Evolutionary conservation across 2,113 vertebrate genomes (phyloP), one percentile per base, ranked within the genome.

Genomic region (Toxotes chatareus): DNA sequence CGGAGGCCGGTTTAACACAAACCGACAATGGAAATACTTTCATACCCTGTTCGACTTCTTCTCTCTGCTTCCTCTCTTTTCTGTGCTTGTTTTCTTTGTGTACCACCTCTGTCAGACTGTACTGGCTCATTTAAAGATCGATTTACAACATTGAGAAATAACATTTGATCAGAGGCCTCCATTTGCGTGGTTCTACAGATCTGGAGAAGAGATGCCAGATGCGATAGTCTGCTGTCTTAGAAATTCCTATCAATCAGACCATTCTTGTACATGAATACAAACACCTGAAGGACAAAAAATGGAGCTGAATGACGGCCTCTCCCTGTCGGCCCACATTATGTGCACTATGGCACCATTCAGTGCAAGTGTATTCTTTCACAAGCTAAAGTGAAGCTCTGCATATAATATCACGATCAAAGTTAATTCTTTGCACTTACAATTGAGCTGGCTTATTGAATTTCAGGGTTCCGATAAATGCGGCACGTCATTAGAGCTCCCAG

Each of bases 11-110:
- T 86, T 91, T 82, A 86, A 90, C 88, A 87, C 87, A 90, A 93
- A 92, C 90, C 72, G 85, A 89, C 92, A 89, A 87, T 88, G 91
- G 91, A 93, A 93, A 93, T 68, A 89, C 76, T 89, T 87, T 85
- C 73, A 79, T 78, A 82, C 80, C 80, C 74, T 31, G 82, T 80
- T 80, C 82, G 73, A 68, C 82, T 64, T 73, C 59, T 70, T 73
- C 47, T 86, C 66, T 70, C 60, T 38, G 65, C 55, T 88, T 72
- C 75, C 78, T 74, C 73, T 62, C 60, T 63, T 61, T 77, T 77
- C 61, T 86, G 57, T 79, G 73, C 85, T 87, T 73, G 77, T 80
- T 90, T 87, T 73, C 53, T 86, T 87, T 88, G 51, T 73, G 38
- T 53, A 60, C 49, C 66, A 73, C 62, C 73, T 67, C 55, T 14